Evolutionary conservation across 1,140 invertebrate species (phyloP), one percentile per base, ranked within the genome.

Genomic region (Thaumetopoea pityocampa): DNA sequence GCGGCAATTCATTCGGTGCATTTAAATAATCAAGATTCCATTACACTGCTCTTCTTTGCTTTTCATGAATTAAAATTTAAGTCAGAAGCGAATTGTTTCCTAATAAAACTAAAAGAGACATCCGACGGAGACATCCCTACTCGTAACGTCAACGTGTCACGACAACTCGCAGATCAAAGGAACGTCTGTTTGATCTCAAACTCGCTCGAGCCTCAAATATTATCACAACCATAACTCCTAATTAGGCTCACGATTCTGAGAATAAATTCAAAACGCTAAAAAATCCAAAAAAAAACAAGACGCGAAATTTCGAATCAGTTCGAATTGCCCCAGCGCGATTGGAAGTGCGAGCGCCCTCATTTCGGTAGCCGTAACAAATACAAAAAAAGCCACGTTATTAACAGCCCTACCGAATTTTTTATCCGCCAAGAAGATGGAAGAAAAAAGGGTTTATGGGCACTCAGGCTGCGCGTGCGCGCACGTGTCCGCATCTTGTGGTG

Each of bases 311-410:
- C 26, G 18, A 52, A 47, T 35, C 33, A 58, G 64, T 64, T 65
- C 60, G 69, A 72, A 73, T 71, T 72, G 59, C 43, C 27, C 11
- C 27, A 19, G n/a, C 15, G 12, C 37, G 32, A 41, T 41, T 41
- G 3, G 32, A 58, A 70, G 65, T 65, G 63, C 61, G 55, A 70
- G 61, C 52, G 29, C 55, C 52, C 66, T 76, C 58, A 66, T 64
- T 62, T 65, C 56, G 56, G 65, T 54, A 58, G 53, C 53, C 32
- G 32, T 63, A 69, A 47, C 47, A 50, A 59, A 20, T 36, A 57
- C n/a, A 57, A 63, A 53, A 35, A 46, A 56, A 38, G 22, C n/a
- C n/a, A 46, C 37, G 51, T 57, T 60, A 68, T 67, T 67, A 64
- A 54, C 51, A 46, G 29, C 37, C 30, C 56, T 41, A 42, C 50